Percentiles rank a stretch among this genome's conserved stretches.
Evolutionary conservation across 2,888 invertebrate genomes (phyloP).

Genomic region (Dasysyrphus tricinctus): DNA sequence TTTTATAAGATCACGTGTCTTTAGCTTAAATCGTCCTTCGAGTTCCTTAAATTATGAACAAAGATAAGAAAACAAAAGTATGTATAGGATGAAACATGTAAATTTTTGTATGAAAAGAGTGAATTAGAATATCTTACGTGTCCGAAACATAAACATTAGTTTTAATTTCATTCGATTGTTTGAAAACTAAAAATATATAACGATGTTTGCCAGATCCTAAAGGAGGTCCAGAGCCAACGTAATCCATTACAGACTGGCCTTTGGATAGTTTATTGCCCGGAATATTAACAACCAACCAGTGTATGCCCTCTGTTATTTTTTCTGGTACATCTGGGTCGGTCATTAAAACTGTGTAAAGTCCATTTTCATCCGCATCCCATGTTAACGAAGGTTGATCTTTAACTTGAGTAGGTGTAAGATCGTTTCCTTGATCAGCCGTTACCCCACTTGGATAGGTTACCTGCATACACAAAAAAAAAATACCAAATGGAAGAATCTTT

Average conservation of each 20-base stretch:
- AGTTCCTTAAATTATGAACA: conserved; percentile 22
- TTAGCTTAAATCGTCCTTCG: conserved; percentile 85
- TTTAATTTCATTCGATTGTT: too few species aligned
- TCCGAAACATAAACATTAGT: too few species aligned
- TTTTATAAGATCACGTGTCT: conserved; percentile 88
- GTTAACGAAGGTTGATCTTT: conserved; percentile 88
- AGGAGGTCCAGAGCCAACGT: conserved; percentile 84
- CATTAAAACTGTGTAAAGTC: conserved; percentile 91
- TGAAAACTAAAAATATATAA: too few species aligned
- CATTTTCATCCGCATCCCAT: conserved; percentile 86
- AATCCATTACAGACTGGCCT: conserved; percentile 92
- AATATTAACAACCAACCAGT: conserved; percentile 95
- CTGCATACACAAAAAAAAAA: too few species aligned
- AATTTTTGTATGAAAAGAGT: too few species aligned
- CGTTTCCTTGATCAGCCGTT: conserved; percentile 87
- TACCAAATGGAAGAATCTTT: too few species aligned
- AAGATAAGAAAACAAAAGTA: too few species aligned
- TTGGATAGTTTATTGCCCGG: conserved; percentile 88
- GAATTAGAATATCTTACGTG: too few species aligned
- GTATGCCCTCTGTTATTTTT: conserved; percentile 93
- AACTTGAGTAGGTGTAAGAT: conserved; percentile 90
- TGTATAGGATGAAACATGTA: too few species aligned
- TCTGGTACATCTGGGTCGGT: conserved; percentile 92
- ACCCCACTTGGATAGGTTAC: conserved; percentile 82
- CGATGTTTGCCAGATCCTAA: too few species aligned